A percentile compares a stretch with the other conserved stretches of the same genome.
These are phyloP conservation scores for Scalopus aquaticus DNA, from an alignment of 2,113 vertebrate genomes.

Conservation along the genomic window DNA sequence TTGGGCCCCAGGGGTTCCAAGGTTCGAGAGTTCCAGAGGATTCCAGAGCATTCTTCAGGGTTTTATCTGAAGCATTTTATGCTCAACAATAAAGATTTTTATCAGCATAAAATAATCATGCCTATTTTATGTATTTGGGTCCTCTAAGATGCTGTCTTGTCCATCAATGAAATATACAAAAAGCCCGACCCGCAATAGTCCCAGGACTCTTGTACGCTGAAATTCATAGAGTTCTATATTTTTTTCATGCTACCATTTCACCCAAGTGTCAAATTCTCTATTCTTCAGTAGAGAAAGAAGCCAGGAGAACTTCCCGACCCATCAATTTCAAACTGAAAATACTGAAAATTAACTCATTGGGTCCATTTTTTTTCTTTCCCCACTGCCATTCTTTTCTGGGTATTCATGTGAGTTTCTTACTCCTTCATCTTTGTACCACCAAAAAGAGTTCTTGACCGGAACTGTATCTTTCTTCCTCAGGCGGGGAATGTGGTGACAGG, in stretches of 20 bases:
- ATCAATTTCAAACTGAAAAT: background rate
- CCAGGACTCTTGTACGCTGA: background rate
- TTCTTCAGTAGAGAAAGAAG: background rate
- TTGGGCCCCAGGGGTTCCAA: background rate
- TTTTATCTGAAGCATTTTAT: background rate
- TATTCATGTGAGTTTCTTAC: too few relatives aligned
- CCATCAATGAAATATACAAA: background rate
- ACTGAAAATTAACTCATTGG: background rate
- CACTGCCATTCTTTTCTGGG: background rate
- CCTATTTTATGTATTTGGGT: background rate
- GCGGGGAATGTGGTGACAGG: slow-evolving; percentile 99
- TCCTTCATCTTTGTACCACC: too few relatives aligned
- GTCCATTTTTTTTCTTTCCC: background rate
- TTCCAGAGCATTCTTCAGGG: too few relatives aligned
- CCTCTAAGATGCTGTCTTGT: background rate
- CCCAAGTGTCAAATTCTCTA: background rate
- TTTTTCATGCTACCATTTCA: background rate
- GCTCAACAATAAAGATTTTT: background rate
- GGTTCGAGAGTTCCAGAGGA: too few relatives aligned
- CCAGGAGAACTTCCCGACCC: background rate
- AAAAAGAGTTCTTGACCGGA: rapidly evolving
- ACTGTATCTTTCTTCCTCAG: slow-evolving; percentile 82
- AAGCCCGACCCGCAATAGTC: background rate
- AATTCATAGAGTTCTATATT: background rate
- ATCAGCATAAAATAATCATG: background rate